These are phyloP conservation scores for Urosaurus nigricauda DNA, from an alignment of 2,797 vertebrate genomes.

Conservation along the genomic window DNA sequence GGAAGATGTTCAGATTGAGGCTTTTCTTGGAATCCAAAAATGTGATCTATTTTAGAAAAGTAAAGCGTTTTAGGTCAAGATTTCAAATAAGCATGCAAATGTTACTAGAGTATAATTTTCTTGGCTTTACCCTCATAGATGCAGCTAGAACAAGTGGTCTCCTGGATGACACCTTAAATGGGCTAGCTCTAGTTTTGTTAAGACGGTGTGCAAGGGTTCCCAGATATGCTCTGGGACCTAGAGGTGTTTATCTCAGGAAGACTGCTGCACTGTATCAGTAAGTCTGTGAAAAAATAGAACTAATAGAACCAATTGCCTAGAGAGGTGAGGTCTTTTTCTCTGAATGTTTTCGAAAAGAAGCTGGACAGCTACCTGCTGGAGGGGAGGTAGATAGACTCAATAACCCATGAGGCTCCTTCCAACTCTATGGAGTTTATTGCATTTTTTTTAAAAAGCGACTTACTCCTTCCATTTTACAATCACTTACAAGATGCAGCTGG, in stretches of 20 bases:
- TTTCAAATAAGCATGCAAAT: not conserved
- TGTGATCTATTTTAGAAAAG: conserved; percentile 85
- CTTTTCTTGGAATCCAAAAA: conserved; percentile 98
- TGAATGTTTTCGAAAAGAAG: too few relatives aligned
- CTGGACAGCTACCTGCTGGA: too few relatives aligned
- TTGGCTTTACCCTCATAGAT: not conserved
- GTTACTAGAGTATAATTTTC: not conserved
- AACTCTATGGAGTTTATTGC: too few relatives aligned
- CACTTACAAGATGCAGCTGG: too few relatives aligned
- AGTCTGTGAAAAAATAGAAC: not conserved
- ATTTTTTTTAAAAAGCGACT: too few relatives aligned
- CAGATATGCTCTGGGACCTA: not conserved
- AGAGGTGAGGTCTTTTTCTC: too few relatives aligned
- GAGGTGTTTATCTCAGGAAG: not conserved
- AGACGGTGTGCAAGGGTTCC: not conserved
- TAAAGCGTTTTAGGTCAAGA: conserved; percentile 21
- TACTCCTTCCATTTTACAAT: too few relatives aligned
- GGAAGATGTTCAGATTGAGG: conserved; percentile 97
- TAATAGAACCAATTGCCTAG: too few relatives aligned
- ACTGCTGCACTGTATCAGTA: not conserved
- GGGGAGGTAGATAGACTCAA: too few relatives aligned
- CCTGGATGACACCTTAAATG: not conserved
- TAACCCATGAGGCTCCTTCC: too few relatives aligned
- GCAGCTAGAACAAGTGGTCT: not conserved
- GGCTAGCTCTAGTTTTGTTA: not conserved